A percentile compares a stretch with the other conserved stretches of the same genome.
Conservation (phyloP, 2,888 invertebrate species). For the Apodemia duryi region DNA sequence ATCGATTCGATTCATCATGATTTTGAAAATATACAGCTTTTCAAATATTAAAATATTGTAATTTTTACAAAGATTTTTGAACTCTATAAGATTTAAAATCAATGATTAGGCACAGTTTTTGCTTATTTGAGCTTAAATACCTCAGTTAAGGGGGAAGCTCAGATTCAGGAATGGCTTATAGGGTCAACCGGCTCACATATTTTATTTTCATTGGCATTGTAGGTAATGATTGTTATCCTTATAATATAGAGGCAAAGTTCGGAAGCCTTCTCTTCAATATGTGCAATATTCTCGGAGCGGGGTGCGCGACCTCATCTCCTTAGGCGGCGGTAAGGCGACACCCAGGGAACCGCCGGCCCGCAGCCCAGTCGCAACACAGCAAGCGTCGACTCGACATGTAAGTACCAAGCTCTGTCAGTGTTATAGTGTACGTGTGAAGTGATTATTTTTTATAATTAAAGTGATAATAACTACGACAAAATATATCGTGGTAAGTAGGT, state of each 20-base stretch:
- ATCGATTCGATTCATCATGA: too few relatives aligned
- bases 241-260: conserved; percentile 12
- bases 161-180: too few relatives aligned
- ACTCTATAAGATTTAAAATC: too few relatives aligned
- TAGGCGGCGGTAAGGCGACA: conserved; percentile 67
- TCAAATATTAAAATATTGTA: too few relatives aligned
- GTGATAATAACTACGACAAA: conserved; percentile 21
- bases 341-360: conserved; percentile 43
- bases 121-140: too few relatives aligned
- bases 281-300: conserved; percentile 56
- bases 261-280: conserved; percentile 27
- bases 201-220: too few relatives aligned
- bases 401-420: conserved; percentile 64
- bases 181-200: too few relatives aligned
- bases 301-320: conserved; percentile 61
- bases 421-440: conserved; percentile 59
- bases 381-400: conserved; percentile 79
- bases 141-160: too few relatives aligned
- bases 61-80: too few relatives aligned
- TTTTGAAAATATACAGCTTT: too few relatives aligned
- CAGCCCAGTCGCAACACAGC: conserved; percentile 77
- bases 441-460: conserved; percentile 45
- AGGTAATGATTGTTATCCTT: neutral
- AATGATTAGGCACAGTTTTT: too few relatives aligned
- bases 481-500: conserved; percentile 19